Evolutionary conservation across 2,888 invertebrate genomes (phyloP).

Genomic region (Acanthococcus lagerstroemiae): DNA sequence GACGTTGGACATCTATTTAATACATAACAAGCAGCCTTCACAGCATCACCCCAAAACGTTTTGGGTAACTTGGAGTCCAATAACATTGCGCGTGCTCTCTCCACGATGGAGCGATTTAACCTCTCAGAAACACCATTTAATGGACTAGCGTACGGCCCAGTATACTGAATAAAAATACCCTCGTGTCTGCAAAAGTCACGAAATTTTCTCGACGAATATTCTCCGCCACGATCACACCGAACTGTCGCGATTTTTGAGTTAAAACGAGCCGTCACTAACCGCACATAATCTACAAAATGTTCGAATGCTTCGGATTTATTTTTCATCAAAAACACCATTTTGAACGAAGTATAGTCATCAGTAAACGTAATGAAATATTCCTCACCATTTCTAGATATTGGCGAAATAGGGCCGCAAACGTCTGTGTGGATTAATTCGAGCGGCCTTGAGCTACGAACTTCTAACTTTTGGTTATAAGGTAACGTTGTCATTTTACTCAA

Average conservation of each 20-base stretch:
- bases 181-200: not conserved
- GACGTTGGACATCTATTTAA: not conserved
- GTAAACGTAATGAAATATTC: not conserved
- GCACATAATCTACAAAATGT: not conserved
- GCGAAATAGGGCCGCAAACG: not conserved
- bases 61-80: not conserved
- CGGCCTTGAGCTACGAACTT: not conserved
- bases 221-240: not conserved
- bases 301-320: not conserved
- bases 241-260: not conserved
- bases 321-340: not conserved
- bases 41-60: not conserved
- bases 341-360: not conserved
- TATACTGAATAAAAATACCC: not conserved
- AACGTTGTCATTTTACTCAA: not conserved
- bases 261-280: not conserved
- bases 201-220: not conserved
- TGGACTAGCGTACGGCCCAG: not conserved
- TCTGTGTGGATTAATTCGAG: not conserved
- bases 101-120: not conserved
- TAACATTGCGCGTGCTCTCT: not conserved
- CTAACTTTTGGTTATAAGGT: not conserved
- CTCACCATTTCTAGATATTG: not conserved
- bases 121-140: not conserved
- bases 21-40: not conserved